Conservation (phyloP, 2,797 vertebrate genomes). For the Gouania willdenowi region DNA sequence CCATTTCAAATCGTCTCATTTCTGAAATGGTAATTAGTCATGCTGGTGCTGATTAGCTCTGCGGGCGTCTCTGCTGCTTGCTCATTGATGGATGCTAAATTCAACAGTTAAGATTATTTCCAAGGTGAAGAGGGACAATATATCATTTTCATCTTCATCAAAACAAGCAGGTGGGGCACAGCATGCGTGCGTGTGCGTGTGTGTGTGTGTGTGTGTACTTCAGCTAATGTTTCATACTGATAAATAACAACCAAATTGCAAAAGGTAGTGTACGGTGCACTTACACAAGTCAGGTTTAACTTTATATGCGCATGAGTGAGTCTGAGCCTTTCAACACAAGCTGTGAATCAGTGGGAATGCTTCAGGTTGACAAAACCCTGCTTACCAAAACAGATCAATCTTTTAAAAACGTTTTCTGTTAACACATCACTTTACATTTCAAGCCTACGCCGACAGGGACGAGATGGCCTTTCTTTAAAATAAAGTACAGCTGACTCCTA, state of each 20-base stretch:
- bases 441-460: conserved; percentile 26
- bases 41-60: conserved; percentile 68
- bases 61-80: conserved; percentile 47
- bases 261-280: neutral
- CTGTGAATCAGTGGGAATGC: conserved; percentile 25
- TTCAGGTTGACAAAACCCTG: conserved; percentile 42
- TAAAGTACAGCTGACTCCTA: no score
- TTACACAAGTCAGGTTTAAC: neutral
- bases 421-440: conserved; percentile 22
- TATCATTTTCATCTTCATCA: conserved; percentile 68
- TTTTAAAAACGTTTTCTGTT: conserved; percentile 17
- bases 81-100: conserved; percentile 68
- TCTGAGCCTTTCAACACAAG: conserved; percentile 35
- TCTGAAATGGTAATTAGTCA: conserved; percentile 74
- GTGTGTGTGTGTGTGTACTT: neutral
- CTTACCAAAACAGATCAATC: no score
- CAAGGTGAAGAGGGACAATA: conserved; percentile 67
- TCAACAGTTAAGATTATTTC: conserved; percentile 68
- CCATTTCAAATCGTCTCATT: conserved; percentile 71
- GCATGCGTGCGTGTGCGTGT: neutral
- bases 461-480: conserved; percentile 35
- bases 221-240: conserved; percentile 59
- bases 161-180: conserved; percentile 32
- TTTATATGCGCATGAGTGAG: conserved; percentile 14
- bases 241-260: conserved; percentile 51